These are phyloP conservation scores for Diuraphis noxia DNA, from an alignment of 1,140 invertebrate species.

Conservation along the genomic window DNA sequence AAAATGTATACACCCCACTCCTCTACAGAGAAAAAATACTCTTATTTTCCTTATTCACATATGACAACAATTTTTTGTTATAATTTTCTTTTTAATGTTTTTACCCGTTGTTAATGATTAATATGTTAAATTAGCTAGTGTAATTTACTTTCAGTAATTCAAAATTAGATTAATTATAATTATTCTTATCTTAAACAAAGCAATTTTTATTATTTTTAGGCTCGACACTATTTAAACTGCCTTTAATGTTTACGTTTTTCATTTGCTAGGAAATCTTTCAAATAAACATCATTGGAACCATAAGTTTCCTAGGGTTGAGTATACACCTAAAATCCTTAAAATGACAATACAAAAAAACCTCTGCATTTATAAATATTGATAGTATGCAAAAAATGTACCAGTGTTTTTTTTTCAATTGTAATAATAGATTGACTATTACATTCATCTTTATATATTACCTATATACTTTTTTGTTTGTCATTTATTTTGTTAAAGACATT, in stretches of 20 bases:
- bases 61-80: background rate
- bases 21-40: background rate
- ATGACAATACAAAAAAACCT: background rate
- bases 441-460: background rate
- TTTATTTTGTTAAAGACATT: background rate
- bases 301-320: background rate
- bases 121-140: background rate
- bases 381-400: background rate
- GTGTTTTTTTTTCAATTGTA: background rate
- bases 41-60: background rate
- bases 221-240: background rate
- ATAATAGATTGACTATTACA: background rate
- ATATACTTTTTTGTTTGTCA: background rate
- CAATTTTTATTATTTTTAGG: background rate
- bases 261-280: background rate
- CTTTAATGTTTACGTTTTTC: background rate
- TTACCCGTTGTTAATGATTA: background rate
- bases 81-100: background rate
- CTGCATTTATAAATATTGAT: background rate
- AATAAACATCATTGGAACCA: background rate
- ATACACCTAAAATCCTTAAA: background rate
- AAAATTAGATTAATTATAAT: background rate
- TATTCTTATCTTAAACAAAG: background rate
- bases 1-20: background rate
- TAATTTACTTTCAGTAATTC: background rate